These are phyloP conservation scores for Penelope pileata DNA, from an alignment of 2,113 vertebrate genomes.

Conservation along the genomic window DNA sequence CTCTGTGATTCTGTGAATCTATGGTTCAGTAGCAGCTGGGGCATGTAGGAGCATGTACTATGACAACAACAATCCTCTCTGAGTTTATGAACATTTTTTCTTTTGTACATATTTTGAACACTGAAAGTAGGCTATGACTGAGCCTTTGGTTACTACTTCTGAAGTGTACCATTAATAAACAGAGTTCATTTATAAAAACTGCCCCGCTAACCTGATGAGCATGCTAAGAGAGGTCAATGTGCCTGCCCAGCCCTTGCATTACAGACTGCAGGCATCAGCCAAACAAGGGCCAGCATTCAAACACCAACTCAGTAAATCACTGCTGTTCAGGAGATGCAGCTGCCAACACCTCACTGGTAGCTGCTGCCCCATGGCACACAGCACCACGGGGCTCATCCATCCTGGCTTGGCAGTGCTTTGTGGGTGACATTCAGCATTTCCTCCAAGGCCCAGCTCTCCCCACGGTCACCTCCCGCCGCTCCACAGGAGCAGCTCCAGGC, in stretches of 20 bases:
- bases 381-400: not conserved
- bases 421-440: rapidly evolving
- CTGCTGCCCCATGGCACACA: rapidly evolving
- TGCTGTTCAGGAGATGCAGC: not conserved
- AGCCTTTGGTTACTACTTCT: not conserved
- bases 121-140: not conserved
- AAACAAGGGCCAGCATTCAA: not conserved
- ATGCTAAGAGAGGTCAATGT: not conserved
- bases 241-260: not conserved
- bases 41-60: not conserved
- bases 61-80: not conserved
- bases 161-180: not conserved
- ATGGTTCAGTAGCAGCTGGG: not conserved
- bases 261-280: not conserved
- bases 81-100: not conserved
- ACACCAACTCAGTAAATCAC: not conserved
- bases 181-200: not conserved
- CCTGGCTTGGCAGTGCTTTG: rapidly evolving
- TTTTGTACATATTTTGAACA: not conserved
- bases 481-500: not conserved
- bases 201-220: not conserved
- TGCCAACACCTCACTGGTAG: not conserved
- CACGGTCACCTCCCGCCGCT: rapidly evolving
- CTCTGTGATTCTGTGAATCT: not conserved
- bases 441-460: not conserved